Conservation (phyloP, 2,797 vertebrate genomes). For the Atherinosoma microstoma region DNA sequence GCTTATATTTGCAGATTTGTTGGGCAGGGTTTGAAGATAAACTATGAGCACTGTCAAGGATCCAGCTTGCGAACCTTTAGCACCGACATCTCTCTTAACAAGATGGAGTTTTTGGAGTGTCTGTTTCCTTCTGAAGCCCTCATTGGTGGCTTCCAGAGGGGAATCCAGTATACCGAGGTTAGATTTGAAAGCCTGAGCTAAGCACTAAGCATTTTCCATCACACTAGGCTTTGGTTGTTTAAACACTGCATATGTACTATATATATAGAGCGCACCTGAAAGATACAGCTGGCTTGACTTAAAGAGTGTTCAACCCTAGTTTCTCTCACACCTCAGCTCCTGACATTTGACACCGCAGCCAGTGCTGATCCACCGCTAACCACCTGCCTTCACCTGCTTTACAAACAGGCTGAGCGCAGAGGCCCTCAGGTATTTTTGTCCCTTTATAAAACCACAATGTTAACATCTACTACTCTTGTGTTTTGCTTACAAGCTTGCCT, state of each 20-base stretch:
- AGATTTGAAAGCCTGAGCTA: slow-evolving; percentile 33
- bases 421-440: slow-evolving; percentile 90
- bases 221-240: slow-evolving; percentile 21
- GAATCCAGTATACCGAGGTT: slow-evolving; percentile 97
- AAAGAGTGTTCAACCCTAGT: slow-evolving; percentile 29
- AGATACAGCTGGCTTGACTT: slow-evolving; percentile 21
- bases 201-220: slow-evolving; percentile 6
- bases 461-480: slow-evolving; percentile 5
- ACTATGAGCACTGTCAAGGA: slow-evolving; percentile 93
- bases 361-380: slow-evolving; percentile 73
- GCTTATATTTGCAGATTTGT: slow-evolving; percentile 86
- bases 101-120: slow-evolving; percentile 95
- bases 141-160: slow-evolving; percentile 83
- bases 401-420: slow-evolving; percentile 93
- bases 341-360: slow-evolving; percentile 88
- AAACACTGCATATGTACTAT: slow-evolving; percentile 10
- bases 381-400: slow-evolving; percentile 93
- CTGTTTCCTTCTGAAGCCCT: slow-evolving; percentile 90
- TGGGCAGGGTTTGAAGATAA: slow-evolving; percentile 90
- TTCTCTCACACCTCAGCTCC: slow-evolving; percentile 85
- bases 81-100: slow-evolving; percentile 90
- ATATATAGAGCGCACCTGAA: neutral
- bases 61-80: slow-evolving; percentile 87
- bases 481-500: neutral
- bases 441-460: slow-evolving; percentile 9